Evolutionary conservation across 1,140 invertebrate genomes (phyloP), one percentile per base, ranked within the genome.

Genomic region (Hylyphantes graminicola): DNA sequence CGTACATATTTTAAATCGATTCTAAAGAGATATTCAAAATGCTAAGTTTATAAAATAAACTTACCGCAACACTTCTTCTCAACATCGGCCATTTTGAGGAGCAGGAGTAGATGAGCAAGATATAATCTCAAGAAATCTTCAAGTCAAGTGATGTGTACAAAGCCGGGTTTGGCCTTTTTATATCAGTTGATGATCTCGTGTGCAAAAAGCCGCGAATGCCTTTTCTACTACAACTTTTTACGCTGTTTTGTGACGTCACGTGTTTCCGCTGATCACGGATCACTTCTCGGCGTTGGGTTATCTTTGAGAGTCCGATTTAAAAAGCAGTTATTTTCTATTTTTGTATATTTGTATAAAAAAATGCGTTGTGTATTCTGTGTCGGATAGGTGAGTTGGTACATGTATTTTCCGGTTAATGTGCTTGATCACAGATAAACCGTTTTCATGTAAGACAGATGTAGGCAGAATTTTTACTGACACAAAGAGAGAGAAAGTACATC

Each of bases 31-130:
- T 19, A 65, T 65, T 65, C n/a, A 9, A 59, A 59, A 3, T 59
- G 5, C 4, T n/a, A 59, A 59, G 57, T 59, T 13, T 13, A 59
- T 19, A n/a, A 21, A 13, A 35, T 35, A n/a, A 17, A 74, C 72
- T 57, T 74, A 74, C 72, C 72, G n/a, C 72, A 74, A 51, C 72
- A 74, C 11, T 53, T 12, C 11, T 74, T 74, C 59, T 74, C 72
- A 59, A 74, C 72, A 74, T 74, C 72, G 12, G 72, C 72, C 72
- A 74, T 74, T 57, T 53, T 74, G n/a, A 57, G 12, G 12, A 17
- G n/a, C 35, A 17, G 13, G 70, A 12, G 50, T 57, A 13, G 11
- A 59, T 35, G 19, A 17, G 19, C 50, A 70, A 70, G 68, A 48
- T n/a, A n/a, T 8, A 35, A 8, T 15, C 21, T 68, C 65, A 68